These are phyloP conservation scores for Onychomys leucogaster DNA, from an alignment of 2,797 vertebrate genomes.

Conservation along the genomic window DNA sequence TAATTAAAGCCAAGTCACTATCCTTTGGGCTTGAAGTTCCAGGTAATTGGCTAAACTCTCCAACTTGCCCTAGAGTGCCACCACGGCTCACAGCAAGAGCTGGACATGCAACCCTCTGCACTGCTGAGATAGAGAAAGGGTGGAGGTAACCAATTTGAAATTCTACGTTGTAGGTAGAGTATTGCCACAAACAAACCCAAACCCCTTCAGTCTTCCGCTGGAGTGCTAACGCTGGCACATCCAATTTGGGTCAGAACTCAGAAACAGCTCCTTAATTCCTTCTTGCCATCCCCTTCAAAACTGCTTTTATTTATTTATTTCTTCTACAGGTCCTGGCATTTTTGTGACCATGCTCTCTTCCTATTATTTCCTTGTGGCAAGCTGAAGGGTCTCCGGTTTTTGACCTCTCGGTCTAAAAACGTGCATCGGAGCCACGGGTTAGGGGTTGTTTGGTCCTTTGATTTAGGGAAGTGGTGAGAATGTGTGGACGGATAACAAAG, in stretches of 20 bases:
- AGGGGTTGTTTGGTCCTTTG: constrained; percentile 41
- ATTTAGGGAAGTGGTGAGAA: constrained; percentile 79
- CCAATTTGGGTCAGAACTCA: constrained; percentile 41
- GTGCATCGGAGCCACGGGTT: constrained; percentile 26
- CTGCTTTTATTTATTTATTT: background rate
- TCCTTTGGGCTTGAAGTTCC: background rate
- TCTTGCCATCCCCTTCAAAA: background rate
- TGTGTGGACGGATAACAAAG: constrained; percentile 72
- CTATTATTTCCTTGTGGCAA: constrained; percentile 54
- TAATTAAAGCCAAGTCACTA: constrained; percentile 15
- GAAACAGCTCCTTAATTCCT: constrained; percentile 30
- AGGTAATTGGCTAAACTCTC: constrained; percentile 8
- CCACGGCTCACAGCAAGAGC: background rate
- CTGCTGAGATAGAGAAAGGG: background rate
- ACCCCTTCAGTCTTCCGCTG: background rate
- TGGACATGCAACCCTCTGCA: background rate
- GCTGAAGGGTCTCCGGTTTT: constrained; percentile 44
- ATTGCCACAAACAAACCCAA: background rate
- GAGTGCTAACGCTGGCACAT: constrained; percentile 37
- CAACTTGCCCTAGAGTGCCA: background rate
- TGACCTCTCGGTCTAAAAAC: constrained; percentile 75
- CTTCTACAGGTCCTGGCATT: constrained; percentile 35
- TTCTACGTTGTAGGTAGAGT: background rate
- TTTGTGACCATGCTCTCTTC: constrained; percentile 59
- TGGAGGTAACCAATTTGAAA: background rate